Conservation (phyloP, 2,888 invertebrate species). For the Clostera curtula region DNA sequence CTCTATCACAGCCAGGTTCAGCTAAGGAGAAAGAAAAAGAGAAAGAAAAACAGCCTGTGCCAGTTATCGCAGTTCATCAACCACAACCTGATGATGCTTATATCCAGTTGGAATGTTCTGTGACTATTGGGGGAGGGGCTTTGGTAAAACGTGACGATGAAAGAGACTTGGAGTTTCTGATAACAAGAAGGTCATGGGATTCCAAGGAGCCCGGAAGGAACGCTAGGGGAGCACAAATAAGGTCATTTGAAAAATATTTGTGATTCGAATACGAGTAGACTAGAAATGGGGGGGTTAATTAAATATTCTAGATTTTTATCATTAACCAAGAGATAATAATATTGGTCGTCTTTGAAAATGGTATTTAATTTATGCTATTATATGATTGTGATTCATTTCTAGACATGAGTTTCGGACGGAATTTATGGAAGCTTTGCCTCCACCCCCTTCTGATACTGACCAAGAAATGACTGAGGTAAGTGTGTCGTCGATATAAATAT, state of each 20-base stretch:
- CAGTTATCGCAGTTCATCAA: slow-evolving; percentile 8
- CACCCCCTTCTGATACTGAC: slow-evolving; percentile 24
- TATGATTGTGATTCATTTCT: slow-evolving; percentile 4
- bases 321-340: too few relatives aligned
- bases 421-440: slow-evolving; percentile 35
- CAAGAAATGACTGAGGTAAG: slow-evolving; percentile 27
- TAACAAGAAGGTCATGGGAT: slow-evolving; percentile 41
- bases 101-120: slow-evolving; percentile 46
- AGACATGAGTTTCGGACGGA: slow-evolving; percentile 52
- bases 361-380: neutral
- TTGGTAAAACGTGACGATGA: slow-evolving; percentile 40
- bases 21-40: slow-evolving; percentile 33
- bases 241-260: slow-evolving; percentile 24
- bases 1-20: slow-evolving; percentile 23
- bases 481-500: too few relatives aligned
- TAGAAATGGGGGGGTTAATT: too few relatives aligned
- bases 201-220: slow-evolving; percentile 42
- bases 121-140: slow-evolving; percentile 36
- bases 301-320: too few relatives aligned
- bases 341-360: too few relatives aligned
- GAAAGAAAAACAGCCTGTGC: slow-evolving; percentile 1
- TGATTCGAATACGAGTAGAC: too few relatives aligned
- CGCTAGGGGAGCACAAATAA: slow-evolving; percentile 41
- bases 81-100: slow-evolving; percentile 49
- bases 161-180: slow-evolving; percentile 38